A percentile compares a stretch with the other conserved stretches of the same genome.
These are phyloP conservation scores for Pseudomyrmex cubaensis DNA, from an alignment of 1,140 invertebrate genomes.

Conservation along the genomic window DNA sequence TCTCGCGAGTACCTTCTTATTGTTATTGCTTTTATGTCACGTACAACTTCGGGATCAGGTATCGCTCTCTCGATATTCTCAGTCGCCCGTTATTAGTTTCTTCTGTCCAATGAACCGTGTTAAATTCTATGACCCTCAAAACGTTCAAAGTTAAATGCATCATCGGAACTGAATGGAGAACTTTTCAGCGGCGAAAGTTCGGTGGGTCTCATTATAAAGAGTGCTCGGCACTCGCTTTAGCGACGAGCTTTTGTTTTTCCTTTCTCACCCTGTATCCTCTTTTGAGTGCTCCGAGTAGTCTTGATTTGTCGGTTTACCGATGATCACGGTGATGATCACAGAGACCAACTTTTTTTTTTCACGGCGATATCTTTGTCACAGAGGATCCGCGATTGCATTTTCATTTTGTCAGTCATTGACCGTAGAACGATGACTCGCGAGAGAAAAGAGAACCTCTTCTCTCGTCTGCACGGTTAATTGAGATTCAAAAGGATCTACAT, in stretches of 20 bases:
- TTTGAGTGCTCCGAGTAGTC: background rate
- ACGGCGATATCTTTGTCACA: constrained; percentile 33
- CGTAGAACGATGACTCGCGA: constrained; percentile 6
- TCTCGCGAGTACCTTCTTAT: background rate
- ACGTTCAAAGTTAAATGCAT: constrained; percentile 45
- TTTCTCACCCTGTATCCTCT: background rate
- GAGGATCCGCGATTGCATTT: constrained; percentile 32
- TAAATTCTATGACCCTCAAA: constrained; percentile 9
- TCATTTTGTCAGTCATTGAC: constrained; percentile 43
- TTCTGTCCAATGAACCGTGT: background rate
- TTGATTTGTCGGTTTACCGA: constrained; percentile 29
- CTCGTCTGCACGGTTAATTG: constrained; percentile 27
- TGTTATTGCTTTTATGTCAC: background rate
- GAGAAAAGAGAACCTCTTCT: background rate
- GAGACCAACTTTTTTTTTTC: constrained; percentile 36
- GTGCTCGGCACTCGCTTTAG: constrained; percentile 37
- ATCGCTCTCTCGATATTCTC: background rate
- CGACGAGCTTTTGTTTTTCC: constrained; percentile 20
- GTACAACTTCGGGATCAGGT: no score
- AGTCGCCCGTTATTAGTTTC: background rate
- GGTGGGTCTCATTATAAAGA: constrained; percentile 30
- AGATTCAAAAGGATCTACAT: constrained; percentile 42
- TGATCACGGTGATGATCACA: constrained; percentile 46
- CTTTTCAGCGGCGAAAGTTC: background rate
- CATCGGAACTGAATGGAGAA: background rate